These are phyloP conservation scores for Cheumatopsyche charites DNA, from an alignment of 1,140 invertebrate species.

Conservation along the genomic window DNA sequence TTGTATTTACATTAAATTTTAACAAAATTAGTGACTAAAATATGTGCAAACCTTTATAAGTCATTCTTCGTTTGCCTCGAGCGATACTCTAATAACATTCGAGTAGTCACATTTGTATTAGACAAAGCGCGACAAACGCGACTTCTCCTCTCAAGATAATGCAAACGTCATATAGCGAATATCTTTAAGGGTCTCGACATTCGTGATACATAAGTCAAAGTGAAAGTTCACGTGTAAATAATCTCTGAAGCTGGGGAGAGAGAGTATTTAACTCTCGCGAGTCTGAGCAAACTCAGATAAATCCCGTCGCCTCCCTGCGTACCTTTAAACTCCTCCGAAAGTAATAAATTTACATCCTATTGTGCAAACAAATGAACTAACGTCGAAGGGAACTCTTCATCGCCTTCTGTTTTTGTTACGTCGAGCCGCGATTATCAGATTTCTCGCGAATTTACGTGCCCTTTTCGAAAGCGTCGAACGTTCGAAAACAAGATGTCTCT, in stretches of 20 bases:
- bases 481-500: too few species aligned
- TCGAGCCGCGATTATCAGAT: neutral
- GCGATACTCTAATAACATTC: too few species aligned
- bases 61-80: too few species aligned
- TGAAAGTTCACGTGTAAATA: slow-evolving; percentile 31
- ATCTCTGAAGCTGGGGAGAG: neutral
- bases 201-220: slow-evolving; percentile 14
- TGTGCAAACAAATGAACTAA: slow-evolving; percentile 32
- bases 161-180: too few species aligned
- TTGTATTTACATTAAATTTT: too few species aligned
- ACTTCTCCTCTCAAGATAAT: too few species aligned
- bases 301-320: slow-evolving; percentile 4
- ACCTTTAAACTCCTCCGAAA: neutral
- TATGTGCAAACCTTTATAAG: too few species aligned
- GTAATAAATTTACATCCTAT: slow-evolving; percentile 33
- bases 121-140: too few species aligned
- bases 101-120: too few species aligned
- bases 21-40: too few species aligned
- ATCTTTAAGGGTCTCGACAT: too few species aligned
- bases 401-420: neutral
- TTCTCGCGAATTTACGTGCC: neutral
- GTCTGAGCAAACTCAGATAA: slow-evolving; percentile 36
- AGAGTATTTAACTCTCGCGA: slow-evolving; percentile 23
- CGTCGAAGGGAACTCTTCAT: neutral
- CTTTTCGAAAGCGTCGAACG: too few species aligned